Evolutionary conservation across 2,888 invertebrate genomes (phyloP).

Genomic region (Lathronympha strigana): DNA sequence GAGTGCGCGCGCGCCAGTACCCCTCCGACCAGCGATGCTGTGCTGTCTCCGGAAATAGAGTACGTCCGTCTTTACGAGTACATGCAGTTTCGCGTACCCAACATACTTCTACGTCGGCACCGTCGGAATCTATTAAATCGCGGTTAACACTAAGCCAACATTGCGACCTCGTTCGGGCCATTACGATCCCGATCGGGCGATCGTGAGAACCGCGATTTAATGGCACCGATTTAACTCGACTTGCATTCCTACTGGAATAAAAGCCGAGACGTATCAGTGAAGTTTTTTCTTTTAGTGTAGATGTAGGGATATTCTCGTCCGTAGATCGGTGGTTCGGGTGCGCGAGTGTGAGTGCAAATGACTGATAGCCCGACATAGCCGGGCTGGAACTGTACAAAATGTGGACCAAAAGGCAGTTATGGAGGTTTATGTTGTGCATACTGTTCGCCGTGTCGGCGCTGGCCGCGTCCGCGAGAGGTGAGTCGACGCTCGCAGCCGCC

Average conservation of each 20-base stretch:
- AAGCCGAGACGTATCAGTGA: conserved; percentile 54
- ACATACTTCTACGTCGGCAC: conserved; percentile 23
- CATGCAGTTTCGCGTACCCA: conserved; percentile 67
- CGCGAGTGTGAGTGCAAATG: conserved; percentile 83
- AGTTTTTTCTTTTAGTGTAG: conserved; percentile 67
- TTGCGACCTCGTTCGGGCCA: conserved; percentile 38
- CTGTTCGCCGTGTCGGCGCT: conserved; percentile 75
- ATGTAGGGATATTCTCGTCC: conserved; percentile 67
- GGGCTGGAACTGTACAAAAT: conserved; percentile 78
- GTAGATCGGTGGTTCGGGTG: conserved; percentile 78
- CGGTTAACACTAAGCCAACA: conserved; percentile 61
- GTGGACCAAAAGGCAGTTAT: conserved; percentile 81
- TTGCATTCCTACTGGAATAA: conserved; percentile 69
- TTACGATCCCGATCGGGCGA: conserved; percentile 31
- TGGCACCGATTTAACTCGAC: conserved; percentile 63
- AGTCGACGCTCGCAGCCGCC: conserved; percentile 53
- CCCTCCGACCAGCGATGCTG: conserved; percentile 85
- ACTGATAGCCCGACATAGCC: conserved; percentile 75
- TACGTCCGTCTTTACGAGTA: conserved; percentile 70
- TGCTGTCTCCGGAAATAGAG: conserved; percentile 85
- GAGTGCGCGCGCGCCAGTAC: conserved; percentile 74
- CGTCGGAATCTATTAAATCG: conserved; percentile 63
- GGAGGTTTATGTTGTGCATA: conserved; percentile 81
- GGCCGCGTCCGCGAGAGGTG: conserved; percentile 76
- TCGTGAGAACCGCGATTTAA: conserved; percentile 61